A percentile compares a stretch with the other conserved stretches of the same genome.
Conservation (phyloP, 2,797 vertebrate species). For the Hemitrygon akajei region DNA sequence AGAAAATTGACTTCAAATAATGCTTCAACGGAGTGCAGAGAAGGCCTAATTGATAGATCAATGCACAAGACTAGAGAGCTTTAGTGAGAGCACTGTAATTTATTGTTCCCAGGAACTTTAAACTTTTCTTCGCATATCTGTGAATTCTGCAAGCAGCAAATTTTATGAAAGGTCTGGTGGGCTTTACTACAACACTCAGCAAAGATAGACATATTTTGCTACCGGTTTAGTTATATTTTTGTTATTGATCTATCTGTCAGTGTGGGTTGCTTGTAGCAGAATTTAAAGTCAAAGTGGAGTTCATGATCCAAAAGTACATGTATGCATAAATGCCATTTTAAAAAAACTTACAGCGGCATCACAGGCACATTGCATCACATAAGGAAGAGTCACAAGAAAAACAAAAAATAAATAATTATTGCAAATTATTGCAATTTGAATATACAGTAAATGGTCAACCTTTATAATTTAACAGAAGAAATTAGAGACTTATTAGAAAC, state of each 20-base stretch:
- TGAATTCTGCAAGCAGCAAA: neutral
- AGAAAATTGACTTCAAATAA: slow-evolving; percentile 8
- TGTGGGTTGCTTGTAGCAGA: neutral
- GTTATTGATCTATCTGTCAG: neutral
- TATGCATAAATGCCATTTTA: no score
- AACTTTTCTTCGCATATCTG: neutral
- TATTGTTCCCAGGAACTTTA: neutral
- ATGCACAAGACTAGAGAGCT: neutral
- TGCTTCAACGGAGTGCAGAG: neutral
- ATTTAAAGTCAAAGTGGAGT: neutral
- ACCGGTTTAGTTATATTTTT: neutral
- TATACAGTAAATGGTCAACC: neutral
- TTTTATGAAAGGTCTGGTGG: slow-evolving; percentile 1
- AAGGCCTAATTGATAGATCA: neutral
- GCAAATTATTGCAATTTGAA: no score
- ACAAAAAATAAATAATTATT: no score
- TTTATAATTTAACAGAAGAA: neutral
- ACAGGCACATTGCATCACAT: no score
- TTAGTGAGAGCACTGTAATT: neutral
- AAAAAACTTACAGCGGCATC: no score
- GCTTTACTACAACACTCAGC: neutral
- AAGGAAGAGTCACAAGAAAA: no score
- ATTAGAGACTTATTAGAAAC: neutral
- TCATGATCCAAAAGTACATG: no score
- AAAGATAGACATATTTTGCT: neutral